phyloP scores from a whole-genome alignment of 2,797 vertebrate species.

The Enteromius anoplus region DNA sequence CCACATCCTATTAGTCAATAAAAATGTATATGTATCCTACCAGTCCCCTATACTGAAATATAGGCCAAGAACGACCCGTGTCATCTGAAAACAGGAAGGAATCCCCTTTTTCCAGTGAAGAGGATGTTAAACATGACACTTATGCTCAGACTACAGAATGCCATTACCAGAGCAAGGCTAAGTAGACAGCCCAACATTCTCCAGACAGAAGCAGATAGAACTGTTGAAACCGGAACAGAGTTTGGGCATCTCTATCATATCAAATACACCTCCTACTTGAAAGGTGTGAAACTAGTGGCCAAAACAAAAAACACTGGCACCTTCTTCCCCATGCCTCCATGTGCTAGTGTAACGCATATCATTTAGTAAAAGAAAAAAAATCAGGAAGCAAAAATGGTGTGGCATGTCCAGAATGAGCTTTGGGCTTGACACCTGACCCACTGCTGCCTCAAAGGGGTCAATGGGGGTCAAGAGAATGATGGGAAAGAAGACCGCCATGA shows the following conservation, averaged over 20 bases:
- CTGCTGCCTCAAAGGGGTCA: conserved; percentile 22
- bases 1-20: background rate
- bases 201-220: conserved; percentile 21
- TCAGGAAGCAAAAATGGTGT: conserved; percentile 59
- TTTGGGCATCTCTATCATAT: conserved; percentile 43
- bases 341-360: conserved; percentile 30
- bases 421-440: conserved; percentile 36
- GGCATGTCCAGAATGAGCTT: conserved; percentile 62
- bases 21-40: background rate
- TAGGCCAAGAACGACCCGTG: background rate
- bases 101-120: conserved; percentile 43
- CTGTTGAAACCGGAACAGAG: conserved; percentile 42
- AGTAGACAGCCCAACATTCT: conserved; percentile 30
- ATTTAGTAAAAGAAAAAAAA: conserved; percentile 51
- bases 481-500: conserved; percentile 28
- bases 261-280: conserved; percentile 53
- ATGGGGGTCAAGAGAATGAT: conserved; percentile 33
- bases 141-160: conserved; percentile 13
- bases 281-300: conserved; percentile 68
- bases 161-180: conserved; percentile 31
- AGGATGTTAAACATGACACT: conserved; percentile 44
- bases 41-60: background rate
- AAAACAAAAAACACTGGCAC: conserved; percentile 64
- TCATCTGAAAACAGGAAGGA: conserved; percentile 32
- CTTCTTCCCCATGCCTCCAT: conserved; percentile 60